phyloP scores from a whole-genome alignment of 2,113 vertebrate species.

The Myocastor coypus region DNA sequence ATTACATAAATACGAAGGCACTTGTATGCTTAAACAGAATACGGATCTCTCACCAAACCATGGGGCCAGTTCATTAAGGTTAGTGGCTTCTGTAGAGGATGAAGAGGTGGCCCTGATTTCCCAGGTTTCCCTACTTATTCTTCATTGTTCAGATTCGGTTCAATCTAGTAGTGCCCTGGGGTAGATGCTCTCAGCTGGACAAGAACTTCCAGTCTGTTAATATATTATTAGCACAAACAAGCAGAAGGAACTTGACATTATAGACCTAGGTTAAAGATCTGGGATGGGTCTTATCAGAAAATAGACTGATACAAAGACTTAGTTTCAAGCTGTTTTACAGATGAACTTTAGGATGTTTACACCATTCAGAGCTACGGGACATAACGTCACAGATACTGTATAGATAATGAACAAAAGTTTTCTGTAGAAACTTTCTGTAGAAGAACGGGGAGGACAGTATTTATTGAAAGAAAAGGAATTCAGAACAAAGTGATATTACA shows the following conservation, averaged over 20 bases:
- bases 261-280: not conserved
- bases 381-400: not conserved
- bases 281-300: constrained; percentile 1
- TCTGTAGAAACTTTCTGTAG: not conserved
- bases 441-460: constrained; percentile 60
- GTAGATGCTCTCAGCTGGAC: not conserved
- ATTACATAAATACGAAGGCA: not conserved
- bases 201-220: not conserved
- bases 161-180: not conserved
- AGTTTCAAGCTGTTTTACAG: constrained; percentile 33
- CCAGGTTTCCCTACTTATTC: not conserved
- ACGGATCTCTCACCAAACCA: not conserved
- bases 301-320: not conserved
- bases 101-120: not conserved
- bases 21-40: not conserved
- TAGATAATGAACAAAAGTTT: not conserved
- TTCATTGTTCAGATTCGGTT: not conserved
- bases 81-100: not conserved
- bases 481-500: constrained; percentile 74
- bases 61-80: not conserved
- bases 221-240: not conserved
- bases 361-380: not conserved
- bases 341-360: not conserved
- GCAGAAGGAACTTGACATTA: not conserved
- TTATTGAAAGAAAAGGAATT: constrained; percentile 72